Conservation (phyloP, 2,113 vertebrate species). For the Hemichromis elongatus region DNA sequence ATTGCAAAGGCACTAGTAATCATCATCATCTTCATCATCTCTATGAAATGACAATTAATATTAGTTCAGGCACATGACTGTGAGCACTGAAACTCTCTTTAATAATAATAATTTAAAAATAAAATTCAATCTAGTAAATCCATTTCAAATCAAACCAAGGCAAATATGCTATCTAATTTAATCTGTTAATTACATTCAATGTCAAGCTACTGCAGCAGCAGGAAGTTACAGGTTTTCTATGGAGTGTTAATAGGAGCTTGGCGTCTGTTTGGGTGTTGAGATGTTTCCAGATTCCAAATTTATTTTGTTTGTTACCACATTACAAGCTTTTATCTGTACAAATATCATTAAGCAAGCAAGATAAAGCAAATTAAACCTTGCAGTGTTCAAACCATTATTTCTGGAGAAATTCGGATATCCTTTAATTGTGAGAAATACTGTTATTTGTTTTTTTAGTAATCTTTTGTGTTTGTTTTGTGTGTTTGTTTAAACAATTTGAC, state of each 20-base stretch:
- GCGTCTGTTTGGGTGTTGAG: neutral
- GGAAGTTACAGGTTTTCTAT: neutral
- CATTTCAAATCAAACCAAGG: neutral
- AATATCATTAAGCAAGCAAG: neutral
- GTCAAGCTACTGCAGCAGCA: neutral
- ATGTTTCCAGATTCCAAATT: neutral
- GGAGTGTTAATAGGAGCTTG: too few relatives aligned
- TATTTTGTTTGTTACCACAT: neutral
- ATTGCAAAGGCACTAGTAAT: neutral
- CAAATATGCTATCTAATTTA: neutral
- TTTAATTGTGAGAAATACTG: neutral
- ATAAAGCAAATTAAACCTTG: neutral
- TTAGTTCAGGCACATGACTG: neutral
- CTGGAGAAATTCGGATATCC: rapidly evolving
- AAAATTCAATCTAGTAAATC: neutral
- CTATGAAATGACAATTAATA: neutral
- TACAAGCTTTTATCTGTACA: neutral
- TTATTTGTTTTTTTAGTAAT: neutral
- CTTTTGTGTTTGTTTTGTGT: neutral
- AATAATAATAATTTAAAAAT: neutral
- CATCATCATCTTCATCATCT: neutral
- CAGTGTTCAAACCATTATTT: neutral
- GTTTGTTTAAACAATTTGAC: neutral
- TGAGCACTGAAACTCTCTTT: neutral
- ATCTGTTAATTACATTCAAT: neutral